Evolutionary conservation across 2,797 vertebrate genomes (phyloP), one percentile per base, ranked within the genome.

Genomic region (Periparus ater): DNA sequence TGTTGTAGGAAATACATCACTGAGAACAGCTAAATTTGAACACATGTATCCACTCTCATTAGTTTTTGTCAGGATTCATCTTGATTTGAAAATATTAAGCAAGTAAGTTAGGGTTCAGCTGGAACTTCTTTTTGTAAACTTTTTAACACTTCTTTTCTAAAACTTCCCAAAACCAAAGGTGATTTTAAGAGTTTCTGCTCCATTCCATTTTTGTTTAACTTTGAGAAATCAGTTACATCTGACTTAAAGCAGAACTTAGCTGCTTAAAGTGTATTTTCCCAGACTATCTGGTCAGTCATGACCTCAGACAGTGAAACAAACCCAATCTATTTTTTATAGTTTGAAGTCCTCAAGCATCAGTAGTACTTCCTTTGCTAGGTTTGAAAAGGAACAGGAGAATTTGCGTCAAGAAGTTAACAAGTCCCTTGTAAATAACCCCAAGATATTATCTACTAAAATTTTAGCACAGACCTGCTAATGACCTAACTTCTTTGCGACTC

Each of bases 371-470:
- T 85, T 72, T 51, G 23, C 78, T 82, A 58, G 22, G 50, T 85
- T 89, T 83, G 65, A 79, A 88, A 95, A 92, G 58, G 58, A 71
- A 88, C 87, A n/a, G 40, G 14, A 90, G 50, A 87, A 48, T 47
- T 88, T 22, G 12, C 17, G 2, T 53, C 61, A 92, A 85, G 57
- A 82, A 90, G 38, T 89, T 85, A 89, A 47, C 12, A 86, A 86
- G 71, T 38, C 38, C 42, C 38, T 85, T 6, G 14, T 42, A 91
- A 87, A 70, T 57, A 93, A 57, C 15, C 29, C n/a, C 53, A 77
- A 82, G 42, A 67, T 42, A 85, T 30, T 51, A 63, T n/a, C 87
- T 85, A 63, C 54, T 67, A 77, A 88, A 85, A 77, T 61, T 74
- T 83, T 66, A 89, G 44, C 63, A 62, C 2, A 4, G 20, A 9